Base-by-base conservation (phyloP, 2,113 vertebrate species). In the Labeo catla region DNA sequence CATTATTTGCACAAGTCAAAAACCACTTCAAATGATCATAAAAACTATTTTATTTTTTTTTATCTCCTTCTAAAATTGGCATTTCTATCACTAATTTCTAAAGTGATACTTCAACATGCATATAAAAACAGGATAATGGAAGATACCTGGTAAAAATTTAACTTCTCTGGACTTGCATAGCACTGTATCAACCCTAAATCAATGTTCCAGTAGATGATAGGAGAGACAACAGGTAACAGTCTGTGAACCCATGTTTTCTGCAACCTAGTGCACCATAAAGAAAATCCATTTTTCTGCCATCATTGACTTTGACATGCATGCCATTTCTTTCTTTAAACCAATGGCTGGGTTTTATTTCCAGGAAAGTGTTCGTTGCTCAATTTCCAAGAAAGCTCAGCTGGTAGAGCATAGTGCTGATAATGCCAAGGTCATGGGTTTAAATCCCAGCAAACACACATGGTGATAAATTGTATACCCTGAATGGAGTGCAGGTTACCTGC, bases 331-430 rank as follows among this genome's bases (percentile, higher is more conserved):
- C n/a, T 81, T n/a, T 23, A 81, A 81, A 65, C 79, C 16, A 16
- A 13, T 15, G 13, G 39, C 6, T 23, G 9, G 39, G 19, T 63
- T 81, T 81, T 34, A 49, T 34, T 66, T 66, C 59, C n/a, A 66
- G 39, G 39, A 81, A 59, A 36, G 13, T 3, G 1, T 76, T 9
- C 6, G 8, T 12, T 8, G n/a, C 36, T 36, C 0, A 11, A 1
- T 49, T 66, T 65, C 79, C 23, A 34, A n/a, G 79, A 81, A 81
- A 81, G 28, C 65, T 68, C 34, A 4, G 65, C 16, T 72, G 39
- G 9, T 45, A 72, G 36, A 21, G 36, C 36, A 72, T 72, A 9
- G 16, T 8, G 1, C 36, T 39, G 68, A 47, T 61, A 65, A 81
- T 23, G 21, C 23, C 7, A 47, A 63, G 59, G 79, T 65, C 59